Percentiles rank a stretch among this genome's conserved stretches.
phyloP scores from a whole-genome alignment of 2,113 vertebrate genomes.

The Notechis scutatus region DNA sequence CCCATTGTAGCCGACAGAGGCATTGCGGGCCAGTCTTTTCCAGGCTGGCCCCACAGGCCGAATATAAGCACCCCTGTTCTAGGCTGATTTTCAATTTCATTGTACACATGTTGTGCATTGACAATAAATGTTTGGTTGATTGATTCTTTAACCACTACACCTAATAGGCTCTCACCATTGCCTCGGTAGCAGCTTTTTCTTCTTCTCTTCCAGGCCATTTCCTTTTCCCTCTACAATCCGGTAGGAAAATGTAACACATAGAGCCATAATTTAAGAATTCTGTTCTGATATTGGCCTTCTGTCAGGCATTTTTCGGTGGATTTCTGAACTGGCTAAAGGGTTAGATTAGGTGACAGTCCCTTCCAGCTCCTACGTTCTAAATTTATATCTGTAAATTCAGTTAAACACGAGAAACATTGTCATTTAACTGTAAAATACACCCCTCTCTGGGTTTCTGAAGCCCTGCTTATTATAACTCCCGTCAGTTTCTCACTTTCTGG shows the following conservation, averaged over 20 bases:
- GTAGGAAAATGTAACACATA: neutral
- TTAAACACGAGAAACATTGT: neutral
- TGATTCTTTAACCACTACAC: no score
- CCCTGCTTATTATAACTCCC: constrained; percentile 56
- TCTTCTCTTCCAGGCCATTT: neutral
- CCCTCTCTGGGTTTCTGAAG: constrained; percentile 65
- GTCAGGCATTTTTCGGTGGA: neutral
- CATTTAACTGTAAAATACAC: neutral
- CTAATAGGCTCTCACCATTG: neutral
- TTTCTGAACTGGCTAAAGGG: neutral
- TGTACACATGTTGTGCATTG: no score
- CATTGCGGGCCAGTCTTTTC: no score
- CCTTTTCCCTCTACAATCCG: neutral
- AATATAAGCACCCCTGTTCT: no score
- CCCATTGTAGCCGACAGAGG: no score
- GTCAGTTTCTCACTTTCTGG: constrained; percentile 71
- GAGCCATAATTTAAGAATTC: neutral
- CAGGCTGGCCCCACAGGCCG: no score
- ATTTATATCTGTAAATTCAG: neutral
- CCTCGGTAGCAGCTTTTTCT: neutral
- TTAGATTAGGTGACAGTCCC: neutral
- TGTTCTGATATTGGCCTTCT: neutral
- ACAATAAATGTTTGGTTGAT: no score
- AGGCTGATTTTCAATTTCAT: no score
- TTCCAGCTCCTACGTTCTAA: neutral